These are phyloP conservation scores for Turritopsis dohrnii DNA, from an alignment of 30 jellyfish, hydroid and myxozoan species.

Conservation along the genomic window DNA sequence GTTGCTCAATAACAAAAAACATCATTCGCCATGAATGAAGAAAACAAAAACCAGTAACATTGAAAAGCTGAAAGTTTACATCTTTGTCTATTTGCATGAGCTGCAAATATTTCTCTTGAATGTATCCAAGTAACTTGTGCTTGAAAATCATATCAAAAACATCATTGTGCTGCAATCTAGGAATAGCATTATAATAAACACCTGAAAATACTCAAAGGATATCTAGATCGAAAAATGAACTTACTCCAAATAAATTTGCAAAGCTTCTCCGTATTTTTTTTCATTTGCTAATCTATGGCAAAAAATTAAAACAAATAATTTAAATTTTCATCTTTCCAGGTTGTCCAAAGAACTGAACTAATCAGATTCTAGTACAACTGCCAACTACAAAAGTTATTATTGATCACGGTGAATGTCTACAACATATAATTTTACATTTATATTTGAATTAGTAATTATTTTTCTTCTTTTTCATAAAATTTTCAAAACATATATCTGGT, in stretches of 20 bases:
- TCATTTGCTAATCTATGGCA: constrained; percentile 48
- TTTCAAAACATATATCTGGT: too few relatives aligned
- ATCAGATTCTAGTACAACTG: too few relatives aligned
- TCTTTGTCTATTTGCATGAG: constrained; percentile 84
- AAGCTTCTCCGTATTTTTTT: constrained; percentile 79
- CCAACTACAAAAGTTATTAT: too few relatives aligned
- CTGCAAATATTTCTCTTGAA: constrained; percentile 52
- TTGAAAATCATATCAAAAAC: constrained; percentile 80
- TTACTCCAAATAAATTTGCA: constrained; percentile 65
- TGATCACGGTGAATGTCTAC: too few relatives aligned
- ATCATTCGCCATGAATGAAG: background rate
- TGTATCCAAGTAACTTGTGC: constrained; percentile 65
- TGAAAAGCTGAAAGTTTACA: background rate
- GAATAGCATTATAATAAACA: background rate
- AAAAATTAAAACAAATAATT: background rate
- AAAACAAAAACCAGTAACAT: background rate
- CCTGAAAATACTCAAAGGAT: background rate
- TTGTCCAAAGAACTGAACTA: too few relatives aligned
- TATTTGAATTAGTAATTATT: too few relatives aligned
- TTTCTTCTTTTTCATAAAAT: too few relatives aligned
- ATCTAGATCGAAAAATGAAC: constrained; percentile 5
- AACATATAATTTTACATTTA: too few relatives aligned
- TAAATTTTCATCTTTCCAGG: background rate
- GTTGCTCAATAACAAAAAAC: background rate
- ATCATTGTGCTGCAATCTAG: constrained; percentile 58